Percentiles rank a stretch among this genome's conserved stretches.
Conservation (phyloP, 2,797 vertebrate species). For the Syngnathus acus region DNA sequence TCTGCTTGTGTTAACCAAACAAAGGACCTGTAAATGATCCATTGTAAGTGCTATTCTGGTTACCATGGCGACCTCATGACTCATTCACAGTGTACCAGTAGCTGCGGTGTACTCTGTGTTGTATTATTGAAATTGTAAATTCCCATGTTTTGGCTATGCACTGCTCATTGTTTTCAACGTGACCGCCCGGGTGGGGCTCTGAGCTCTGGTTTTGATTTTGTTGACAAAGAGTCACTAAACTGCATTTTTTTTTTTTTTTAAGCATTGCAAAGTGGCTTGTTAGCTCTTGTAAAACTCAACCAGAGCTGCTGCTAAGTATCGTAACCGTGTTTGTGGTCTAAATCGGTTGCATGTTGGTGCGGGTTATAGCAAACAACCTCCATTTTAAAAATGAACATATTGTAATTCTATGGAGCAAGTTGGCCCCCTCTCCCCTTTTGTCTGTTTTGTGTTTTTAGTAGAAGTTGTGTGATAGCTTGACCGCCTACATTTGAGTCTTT, state of each 20-base stretch:
- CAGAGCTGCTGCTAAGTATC: slow-evolving; percentile 36
- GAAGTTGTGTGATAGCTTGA: slow-evolving; percentile 38
- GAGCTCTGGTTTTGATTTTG: slow-evolving; percentile 22
- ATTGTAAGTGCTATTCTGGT: slow-evolving; percentile 24
- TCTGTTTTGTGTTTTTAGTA: slow-evolving; percentile 56
- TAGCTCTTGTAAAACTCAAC: slow-evolving; percentile 26
- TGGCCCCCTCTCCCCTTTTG: slow-evolving; percentile 43
- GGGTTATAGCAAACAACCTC: slow-evolving; percentile 47
- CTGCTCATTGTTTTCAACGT: slow-evolving; percentile 25
- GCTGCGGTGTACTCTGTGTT: slow-evolving; percentile 36
- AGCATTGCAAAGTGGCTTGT: slow-evolving; percentile 38
- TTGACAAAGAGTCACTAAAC: slow-evolving; percentile 12
- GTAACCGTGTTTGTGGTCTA: slow-evolving; percentile 44
- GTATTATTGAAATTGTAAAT: slow-evolving; percentile 37
- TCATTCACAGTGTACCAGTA: slow-evolving; percentile 46
- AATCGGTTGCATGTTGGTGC: slow-evolving; percentile 57
- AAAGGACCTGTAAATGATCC: slow-evolving; percentile 35
- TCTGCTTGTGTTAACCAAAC: not conserved
- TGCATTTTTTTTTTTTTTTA: slow-evolving; percentile 23
- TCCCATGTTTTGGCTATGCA: slow-evolving; percentile 50
- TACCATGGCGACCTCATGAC: slow-evolving; percentile 37
- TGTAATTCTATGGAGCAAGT: slow-evolving; percentile 24
- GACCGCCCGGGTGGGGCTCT: slow-evolving; percentile 10
- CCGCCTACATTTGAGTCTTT: slow-evolving; percentile 40
- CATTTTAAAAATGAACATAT: not conserved